A percentile compares a stretch with the other conserved stretches of the same genome.
Evolutionary conservation across 2,797 vertebrate genomes (phyloP).

Genomic region (Furcifer pardalis): DNA sequence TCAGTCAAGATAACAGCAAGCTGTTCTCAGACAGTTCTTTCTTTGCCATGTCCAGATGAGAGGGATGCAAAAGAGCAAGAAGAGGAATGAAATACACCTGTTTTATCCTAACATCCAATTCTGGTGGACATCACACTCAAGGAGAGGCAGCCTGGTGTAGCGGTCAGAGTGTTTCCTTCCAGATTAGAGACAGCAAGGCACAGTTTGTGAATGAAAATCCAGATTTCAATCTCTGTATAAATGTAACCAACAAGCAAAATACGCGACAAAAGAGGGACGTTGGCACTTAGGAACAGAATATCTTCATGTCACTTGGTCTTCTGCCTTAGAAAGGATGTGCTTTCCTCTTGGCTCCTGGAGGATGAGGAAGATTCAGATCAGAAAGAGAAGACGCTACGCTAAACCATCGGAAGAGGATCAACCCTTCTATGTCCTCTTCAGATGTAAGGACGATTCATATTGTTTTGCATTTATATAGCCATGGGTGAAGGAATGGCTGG

Average conservation of each 20-base stretch:
- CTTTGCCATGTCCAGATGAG: background rate
- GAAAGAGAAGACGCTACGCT: background rate
- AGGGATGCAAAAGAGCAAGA: background rate
- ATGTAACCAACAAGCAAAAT: no score
- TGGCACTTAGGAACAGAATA: background rate
- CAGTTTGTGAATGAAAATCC: no score
- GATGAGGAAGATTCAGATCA: background rate
- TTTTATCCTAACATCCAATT: background rate
- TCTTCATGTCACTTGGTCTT: background rate
- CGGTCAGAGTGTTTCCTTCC: background rate
- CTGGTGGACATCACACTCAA: background rate
- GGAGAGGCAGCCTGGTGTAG: background rate
- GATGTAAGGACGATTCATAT: background rate
- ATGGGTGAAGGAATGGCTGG: constrained; percentile 43
- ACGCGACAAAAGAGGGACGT: no score
- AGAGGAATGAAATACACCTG: rapidly evolving
- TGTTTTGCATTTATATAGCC: no score
- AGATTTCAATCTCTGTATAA: no score
- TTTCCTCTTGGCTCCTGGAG: constrained; percentile 16
- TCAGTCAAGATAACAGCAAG: background rate
- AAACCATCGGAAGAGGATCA: constrained; percentile 45
- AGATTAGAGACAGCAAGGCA: background rate
- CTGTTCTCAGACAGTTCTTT: background rate
- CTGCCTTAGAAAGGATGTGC: constrained; percentile 36
- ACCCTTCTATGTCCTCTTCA: background rate